Conservation (phyloP, 2,797 vertebrate genomes). For the Brachyalestes nurse region DNA sequence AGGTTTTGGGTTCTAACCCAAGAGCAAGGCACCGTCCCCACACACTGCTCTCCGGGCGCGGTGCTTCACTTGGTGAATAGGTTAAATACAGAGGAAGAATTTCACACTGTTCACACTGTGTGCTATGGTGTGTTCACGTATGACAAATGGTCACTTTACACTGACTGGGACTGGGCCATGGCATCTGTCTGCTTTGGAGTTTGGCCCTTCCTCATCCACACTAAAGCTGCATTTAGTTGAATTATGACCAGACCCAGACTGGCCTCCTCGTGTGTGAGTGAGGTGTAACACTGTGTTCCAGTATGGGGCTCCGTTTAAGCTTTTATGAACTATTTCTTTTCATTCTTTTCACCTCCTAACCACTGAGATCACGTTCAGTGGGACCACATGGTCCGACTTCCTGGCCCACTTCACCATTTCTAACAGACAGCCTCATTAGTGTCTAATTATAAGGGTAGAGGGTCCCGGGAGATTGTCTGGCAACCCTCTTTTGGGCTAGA, state of each 20-base stretch:
- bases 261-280: background rate
- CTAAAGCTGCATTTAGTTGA: background rate
- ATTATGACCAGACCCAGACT: background rate
- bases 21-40: no score
- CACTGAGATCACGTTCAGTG: background rate
- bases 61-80: no score
- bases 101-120: no score
- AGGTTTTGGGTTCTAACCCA: no score
- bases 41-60: no score
- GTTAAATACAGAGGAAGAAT: no score
- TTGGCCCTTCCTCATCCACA: background rate
- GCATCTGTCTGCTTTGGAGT: background rate
- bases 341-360: background rate
- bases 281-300: background rate
- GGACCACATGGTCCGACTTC: slow-evolving; percentile 9
- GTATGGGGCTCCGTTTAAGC: no score
- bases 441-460: slow-evolving; percentile 25
- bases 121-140: no score
- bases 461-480: slow-evolving; percentile 17
- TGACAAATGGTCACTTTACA: no score
- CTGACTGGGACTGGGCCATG: background rate
- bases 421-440: slow-evolving; percentile 10
- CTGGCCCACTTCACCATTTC: slow-evolving; percentile 35
- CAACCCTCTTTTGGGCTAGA: slow-evolving; percentile 11
- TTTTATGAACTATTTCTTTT: slow-evolving; percentile 1